Base-by-base conservation (phyloP, 2,888 invertebrate genomes). In the Sclerodermus sp. region DNA sequence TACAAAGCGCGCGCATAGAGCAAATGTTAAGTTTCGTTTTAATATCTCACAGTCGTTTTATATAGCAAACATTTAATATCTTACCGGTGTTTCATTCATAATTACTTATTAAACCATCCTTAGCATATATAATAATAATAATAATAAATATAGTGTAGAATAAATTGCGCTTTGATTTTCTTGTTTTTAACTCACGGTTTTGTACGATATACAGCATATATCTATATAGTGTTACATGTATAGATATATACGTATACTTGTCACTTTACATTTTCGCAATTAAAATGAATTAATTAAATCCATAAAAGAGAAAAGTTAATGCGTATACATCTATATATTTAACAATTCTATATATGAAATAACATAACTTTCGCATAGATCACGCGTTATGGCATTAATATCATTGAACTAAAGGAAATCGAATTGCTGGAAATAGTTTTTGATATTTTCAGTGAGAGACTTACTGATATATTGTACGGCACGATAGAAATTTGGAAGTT, bases 81-180 rank as follows among this genome's bases (percentile, higher is more conserved):
- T 57, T 58, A 62, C 49, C 61, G 53, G 55, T 58, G 53, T 54
- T 62, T 52, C 47, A 47, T 40, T 57, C 55, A 55, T 46, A 45
- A 40, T 53, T 56, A 15, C 49, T 51, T 34, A 47, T 55, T 42
- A 38, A 37, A n/a, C n/a, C n/a, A n/a, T n/a, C n/a, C n/a, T n/a
- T n/a, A n/a, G n/a, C n/a, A n/a, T n/a, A n/a, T n/a, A n/a, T n/a
- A n/a, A n/a, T n/a, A n/a, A n/a, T n/a, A 17, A 32, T 41, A 46
- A 29, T 16, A 31, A 47, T 13, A 41, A 16, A 46, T 9, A 23
- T 17, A 56, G 40, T 15, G 46, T 23, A 17, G 51, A 59, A 56
- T n/a, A 29, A 40, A 42, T 55, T 53, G 44, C 41, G 55, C 52
- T 60, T 58, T 53, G 57, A 62, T 53, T 62, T 51, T 53, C 32